Conservation (phyloP, 2,797 vertebrate species). For the Vespertilio murinus region DNA sequence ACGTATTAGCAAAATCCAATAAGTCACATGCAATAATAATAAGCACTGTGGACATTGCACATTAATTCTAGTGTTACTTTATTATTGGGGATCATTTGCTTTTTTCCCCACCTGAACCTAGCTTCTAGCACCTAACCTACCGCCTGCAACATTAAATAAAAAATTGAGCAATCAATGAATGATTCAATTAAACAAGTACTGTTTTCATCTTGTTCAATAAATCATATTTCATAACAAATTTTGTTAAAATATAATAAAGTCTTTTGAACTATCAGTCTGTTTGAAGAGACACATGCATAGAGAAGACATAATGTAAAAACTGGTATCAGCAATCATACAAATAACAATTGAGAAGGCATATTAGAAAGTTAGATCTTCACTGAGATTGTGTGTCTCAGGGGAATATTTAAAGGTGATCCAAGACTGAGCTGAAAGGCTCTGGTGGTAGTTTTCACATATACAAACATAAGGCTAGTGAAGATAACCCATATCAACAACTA, state of each 20-base stretch:
- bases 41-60: neutral
- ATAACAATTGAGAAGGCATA: neutral
- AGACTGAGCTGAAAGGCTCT: too few species aligned
- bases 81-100: neutral
- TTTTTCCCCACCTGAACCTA: neutral
- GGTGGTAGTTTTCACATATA: neutral
- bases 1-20: neutral
- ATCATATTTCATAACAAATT: neutral
- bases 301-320: neutral
- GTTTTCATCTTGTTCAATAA: neutral
- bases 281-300: neutral
- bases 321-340: too few species aligned
- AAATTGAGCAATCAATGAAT: neutral
- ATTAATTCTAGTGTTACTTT: neutral
- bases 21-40: neutral
- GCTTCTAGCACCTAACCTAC: neutral
- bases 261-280: neutral
- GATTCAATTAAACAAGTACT: neutral
- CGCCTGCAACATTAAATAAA: neutral
- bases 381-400: neutral
- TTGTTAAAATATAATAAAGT: neutral
- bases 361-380: neutral
- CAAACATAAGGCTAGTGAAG: neutral
- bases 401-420: neutral
- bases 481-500: accelerated